Base-by-base conservation (phyloP, 2,888 invertebrate species). In the Scaptomyza tumidula region DNA sequence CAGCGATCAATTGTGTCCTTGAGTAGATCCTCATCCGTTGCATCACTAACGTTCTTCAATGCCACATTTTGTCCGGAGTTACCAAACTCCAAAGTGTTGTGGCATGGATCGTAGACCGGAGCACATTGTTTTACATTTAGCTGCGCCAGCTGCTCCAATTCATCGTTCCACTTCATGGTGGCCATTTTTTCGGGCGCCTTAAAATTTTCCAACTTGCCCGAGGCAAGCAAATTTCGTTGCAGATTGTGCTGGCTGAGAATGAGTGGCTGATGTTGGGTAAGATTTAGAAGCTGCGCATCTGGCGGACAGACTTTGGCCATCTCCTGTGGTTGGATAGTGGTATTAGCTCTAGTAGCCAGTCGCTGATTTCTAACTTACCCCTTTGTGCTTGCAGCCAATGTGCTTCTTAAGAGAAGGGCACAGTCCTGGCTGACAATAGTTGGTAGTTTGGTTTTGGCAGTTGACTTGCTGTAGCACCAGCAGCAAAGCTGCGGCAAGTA, bases 31-130 rank as follows among this genome's bases (percentile, higher is more conserved):
- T 71, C 76, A 13, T 70, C 61, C 0, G 65, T 50, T 2, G 41
- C 37, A 14, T 46, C 41, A 6, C 14, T 71, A 2, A 72, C n/a
- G 4, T 57, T 68, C 0, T 49, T 33, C 14, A 72, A 2, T 0
- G 65, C 88, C 65, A 88, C 10, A 50, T 77, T 85, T 54, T 85
- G 85, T 0, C 88, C 85, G 0, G 88, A 71, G 10, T 86, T 71
- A 1, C 14, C 54, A 31, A 75, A 85, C 7, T 67, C 60, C 0
- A 0, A 10, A 4, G 84, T 88, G n/a, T 77, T 86, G 54, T 83
- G 86, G 11, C 84, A 85, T 1, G 35, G 48, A 52, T 88, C 88
- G 43, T 67, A 54, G 27, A 37, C 31, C 27, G 66, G 1, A 0
- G n/a, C 45, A 41, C 84, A 85, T 44, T 75, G 81, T 43, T 64